These are phyloP conservation scores for Cyprinus carpio DNA, from an alignment of 2,113 vertebrate genomes.

Conservation along the genomic window DNA sequence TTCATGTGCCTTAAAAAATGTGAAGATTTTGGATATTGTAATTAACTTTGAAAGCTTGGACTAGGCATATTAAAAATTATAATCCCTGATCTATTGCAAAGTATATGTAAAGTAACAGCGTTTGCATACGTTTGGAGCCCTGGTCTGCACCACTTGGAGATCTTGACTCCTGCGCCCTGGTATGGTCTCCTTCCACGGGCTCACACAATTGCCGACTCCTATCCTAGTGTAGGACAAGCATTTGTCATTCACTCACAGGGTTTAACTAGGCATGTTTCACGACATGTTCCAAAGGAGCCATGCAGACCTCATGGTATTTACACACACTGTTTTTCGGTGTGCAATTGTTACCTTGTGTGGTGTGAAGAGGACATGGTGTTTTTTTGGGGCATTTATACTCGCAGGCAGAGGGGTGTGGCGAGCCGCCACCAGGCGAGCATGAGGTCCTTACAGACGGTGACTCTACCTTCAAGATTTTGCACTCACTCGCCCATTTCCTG, in stretches of 20 bases:
- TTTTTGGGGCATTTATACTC: not conserved
- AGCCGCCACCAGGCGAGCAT: not conserved
- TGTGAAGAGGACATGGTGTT: not conserved
- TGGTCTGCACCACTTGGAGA: too few species aligned
- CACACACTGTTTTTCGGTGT: not conserved
- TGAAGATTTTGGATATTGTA: not conserved
- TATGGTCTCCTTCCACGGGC: constrained; percentile 1
- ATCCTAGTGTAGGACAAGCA: not conserved
- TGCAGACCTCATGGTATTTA: not conserved
- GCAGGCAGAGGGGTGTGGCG: not conserved
- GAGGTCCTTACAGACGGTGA: not conserved
- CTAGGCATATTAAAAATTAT: not conserved
- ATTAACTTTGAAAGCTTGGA: too few species aligned
- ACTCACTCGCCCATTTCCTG: not conserved
- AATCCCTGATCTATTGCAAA: not conserved
- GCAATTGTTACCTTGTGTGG: not conserved
- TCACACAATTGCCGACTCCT: not conserved
- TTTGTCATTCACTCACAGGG: not conserved
- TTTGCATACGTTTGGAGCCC: not conserved
- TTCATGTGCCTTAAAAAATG: not conserved
- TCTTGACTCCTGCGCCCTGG: too few species aligned
- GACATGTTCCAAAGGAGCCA: not conserved
- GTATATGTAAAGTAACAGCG: not conserved
- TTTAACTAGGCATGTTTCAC: not conserved
- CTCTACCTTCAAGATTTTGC: not conserved